A percentile compares a stretch with the other conserved stretches of the same genome.
Conservation (phyloP, 53 echinoderm and acorn worm species). For the Patiria pectinifera region DNA sequence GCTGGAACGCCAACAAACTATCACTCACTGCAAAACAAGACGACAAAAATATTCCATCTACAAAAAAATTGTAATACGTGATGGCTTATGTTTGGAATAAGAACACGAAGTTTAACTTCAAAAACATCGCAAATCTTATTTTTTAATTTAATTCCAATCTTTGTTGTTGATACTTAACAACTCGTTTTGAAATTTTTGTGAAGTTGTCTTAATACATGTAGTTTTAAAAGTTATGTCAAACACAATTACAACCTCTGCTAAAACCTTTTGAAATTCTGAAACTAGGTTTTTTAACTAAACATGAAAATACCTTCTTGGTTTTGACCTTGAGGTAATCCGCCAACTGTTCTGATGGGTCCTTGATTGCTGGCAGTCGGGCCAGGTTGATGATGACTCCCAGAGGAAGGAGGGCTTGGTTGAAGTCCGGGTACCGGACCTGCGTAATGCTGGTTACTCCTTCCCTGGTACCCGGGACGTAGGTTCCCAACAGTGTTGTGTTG, state of each 20-base stretch:
- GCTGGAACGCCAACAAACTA: constrained; percentile 90
- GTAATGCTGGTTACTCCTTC: constrained; percentile 64
- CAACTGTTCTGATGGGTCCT: constrained; percentile 69
- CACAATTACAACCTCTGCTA: background rate
- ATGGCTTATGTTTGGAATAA: background rate
- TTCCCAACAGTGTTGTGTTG: constrained; percentile 66
- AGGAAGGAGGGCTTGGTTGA: constrained; percentile 45
- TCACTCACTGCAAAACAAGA: constrained; percentile 75
- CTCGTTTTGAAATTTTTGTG: too few species aligned
- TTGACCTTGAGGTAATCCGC: constrained; percentile 26
- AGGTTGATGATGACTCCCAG: constrained; percentile 47
- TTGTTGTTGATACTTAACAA: too few species aligned
- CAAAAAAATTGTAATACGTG: background rate
- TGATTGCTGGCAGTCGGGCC: constrained; percentile 52
- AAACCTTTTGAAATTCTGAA: background rate
- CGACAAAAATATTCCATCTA: background rate
- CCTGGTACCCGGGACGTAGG: constrained; percentile 38
- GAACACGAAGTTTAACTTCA: too few species aligned
- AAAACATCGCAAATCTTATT: too few species aligned
- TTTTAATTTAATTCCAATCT: too few species aligned
- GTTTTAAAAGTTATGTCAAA: too few species aligned
- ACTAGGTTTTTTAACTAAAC: background rate
- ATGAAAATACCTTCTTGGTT: constrained; percentile 43
- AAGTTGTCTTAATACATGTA: too few species aligned
- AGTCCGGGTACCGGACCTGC: constrained; percentile 63